These are phyloP conservation scores for Eustalomyia histrio DNA, from an alignment of 2,888 invertebrate genomes.

Conservation along the genomic window DNA sequence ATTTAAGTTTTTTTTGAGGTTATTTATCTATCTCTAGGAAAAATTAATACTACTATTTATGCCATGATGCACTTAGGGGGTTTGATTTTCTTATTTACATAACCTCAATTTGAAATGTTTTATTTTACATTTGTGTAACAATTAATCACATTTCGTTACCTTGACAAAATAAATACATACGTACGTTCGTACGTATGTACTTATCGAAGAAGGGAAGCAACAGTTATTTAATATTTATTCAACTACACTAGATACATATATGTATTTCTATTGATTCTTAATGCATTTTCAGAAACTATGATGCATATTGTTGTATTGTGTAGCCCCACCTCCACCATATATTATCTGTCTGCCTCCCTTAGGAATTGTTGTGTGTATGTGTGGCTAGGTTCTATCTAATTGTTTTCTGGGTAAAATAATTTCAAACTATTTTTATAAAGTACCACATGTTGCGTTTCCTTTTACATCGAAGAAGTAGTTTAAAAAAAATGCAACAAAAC, in stretches of 20 bases:
- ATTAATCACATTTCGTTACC: conserved; percentile 18
- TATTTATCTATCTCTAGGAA: no score
- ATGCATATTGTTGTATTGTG: not conserved
- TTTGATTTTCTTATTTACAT: not conserved
- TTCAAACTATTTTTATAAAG: conserved; percentile 22
- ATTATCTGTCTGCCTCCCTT: not conserved
- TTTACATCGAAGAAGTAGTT: conserved; percentile 24
- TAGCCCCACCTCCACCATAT: not conserved
- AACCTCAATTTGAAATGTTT: conserved; percentile 9
- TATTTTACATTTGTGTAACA: not conserved
- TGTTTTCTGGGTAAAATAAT: conserved; percentile 50
- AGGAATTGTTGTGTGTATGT: conserved; percentile 1
- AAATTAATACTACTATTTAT: no score
- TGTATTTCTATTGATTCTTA: conserved; percentile 29
- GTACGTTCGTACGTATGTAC: no score
- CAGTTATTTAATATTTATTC: conserved; percentile 17
- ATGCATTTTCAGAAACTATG: conserved; percentile 27
- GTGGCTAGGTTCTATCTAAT: conserved; percentile 39
- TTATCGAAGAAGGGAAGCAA: conserved; percentile 13
- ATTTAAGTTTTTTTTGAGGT: no score
- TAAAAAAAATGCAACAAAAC: conserved; percentile 5
- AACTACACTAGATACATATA: conserved; percentile 6
- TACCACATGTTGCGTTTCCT: conserved; percentile 58
- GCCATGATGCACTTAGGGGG: no score
- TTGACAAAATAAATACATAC: not conserved